Evolutionary conservation across 2,888 invertebrate species (phyloP).

Genomic region (Chrysotoxum bicinctum): DNA sequence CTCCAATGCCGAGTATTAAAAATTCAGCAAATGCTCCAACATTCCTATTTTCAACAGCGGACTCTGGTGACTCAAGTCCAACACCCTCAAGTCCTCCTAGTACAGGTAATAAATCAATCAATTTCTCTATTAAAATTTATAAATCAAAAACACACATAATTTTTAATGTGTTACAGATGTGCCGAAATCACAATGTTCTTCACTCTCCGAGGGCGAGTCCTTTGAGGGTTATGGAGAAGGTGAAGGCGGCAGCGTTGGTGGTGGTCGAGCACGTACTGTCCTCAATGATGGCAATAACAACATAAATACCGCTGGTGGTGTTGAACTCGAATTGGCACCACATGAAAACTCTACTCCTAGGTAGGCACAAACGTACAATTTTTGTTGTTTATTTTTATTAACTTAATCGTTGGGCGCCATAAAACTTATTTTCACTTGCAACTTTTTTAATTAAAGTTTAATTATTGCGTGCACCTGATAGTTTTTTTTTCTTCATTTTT

Average conservation of each 20-base stretch:
- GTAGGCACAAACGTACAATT: constrained; percentile 35
- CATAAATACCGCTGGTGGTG: constrained; percentile 76
- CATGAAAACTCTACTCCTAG: constrained; percentile 78
- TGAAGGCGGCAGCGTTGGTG: constrained; percentile 76
- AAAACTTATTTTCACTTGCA: constrained; percentile 56
- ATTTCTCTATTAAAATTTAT: not conserved
- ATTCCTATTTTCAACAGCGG: constrained; percentile 75
- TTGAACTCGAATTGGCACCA: constrained; percentile 81
- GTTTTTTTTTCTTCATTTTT: not conserved
- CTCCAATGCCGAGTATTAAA: constrained; percentile 78
- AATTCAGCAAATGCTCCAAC: constrained; percentile 75
- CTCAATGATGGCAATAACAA: constrained; percentile 77
- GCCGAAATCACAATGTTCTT: constrained; percentile 82
- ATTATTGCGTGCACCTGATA: constrained; percentile 1
- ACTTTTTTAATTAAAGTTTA: constrained; percentile 11
- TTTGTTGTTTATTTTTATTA: not conserved
- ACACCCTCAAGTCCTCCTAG: constrained; percentile 81
- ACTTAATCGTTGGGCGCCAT: constrained; percentile 38
- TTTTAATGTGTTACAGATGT: constrained; percentile 74
- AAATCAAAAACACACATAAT: not conserved
- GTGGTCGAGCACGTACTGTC: constrained; percentile 58
- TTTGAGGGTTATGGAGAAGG: constrained; percentile 90
- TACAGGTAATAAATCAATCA: constrained; percentile 76
- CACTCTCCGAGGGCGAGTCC: constrained; percentile 90
- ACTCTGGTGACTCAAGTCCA: constrained; percentile 80